These are phyloP conservation scores for Stratiolaelaps scimitus DNA, from an alignment of 1,140 invertebrate genomes.

Conservation along the genomic window DNA sequence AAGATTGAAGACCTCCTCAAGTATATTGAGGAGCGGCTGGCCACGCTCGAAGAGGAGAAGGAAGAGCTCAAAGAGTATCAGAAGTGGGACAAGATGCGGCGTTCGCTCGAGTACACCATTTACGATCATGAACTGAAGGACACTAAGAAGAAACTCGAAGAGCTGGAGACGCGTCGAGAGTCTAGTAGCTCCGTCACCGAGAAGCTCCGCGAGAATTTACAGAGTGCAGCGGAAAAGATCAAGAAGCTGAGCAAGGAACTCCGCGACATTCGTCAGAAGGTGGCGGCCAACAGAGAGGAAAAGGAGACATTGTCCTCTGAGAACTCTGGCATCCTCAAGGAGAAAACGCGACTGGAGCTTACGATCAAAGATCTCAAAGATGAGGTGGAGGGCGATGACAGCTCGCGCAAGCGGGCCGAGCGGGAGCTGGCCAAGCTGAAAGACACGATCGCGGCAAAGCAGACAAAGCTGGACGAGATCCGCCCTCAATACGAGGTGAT, in stretches of 20 bases:
- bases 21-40: slow-evolving; percentile 91
- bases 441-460: slow-evolving; percentile 72
- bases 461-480: slow-evolving; percentile 70
- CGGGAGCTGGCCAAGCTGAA: slow-evolving; percentile 74
- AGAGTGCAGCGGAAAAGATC: slow-evolving; percentile 78
- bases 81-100: slow-evolving; percentile 89
- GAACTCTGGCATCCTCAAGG: slow-evolving; percentile 78
- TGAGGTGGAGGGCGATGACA: slow-evolving; percentile 88
- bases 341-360: slow-evolving; percentile 88
- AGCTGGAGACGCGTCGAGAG: slow-evolving; percentile 72
- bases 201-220: slow-evolving; percentile 64
- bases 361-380: slow-evolving; percentile 87
- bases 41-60: slow-evolving; percentile 94
- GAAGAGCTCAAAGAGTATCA: slow-evolving; percentile 99
- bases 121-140: slow-evolving; percentile 92
- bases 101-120: slow-evolving; percentile 93
- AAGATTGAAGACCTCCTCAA: slow-evolving; percentile 94
- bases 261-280: slow-evolving; percentile 55
- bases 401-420: slow-evolving; percentile 71
- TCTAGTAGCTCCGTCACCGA: slow-evolving; percentile 82
- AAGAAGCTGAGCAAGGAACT: slow-evolving; percentile 50
- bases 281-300: slow-evolving; percentile 73
- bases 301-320: slow-evolving; percentile 81
- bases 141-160: slow-evolving; percentile 78
- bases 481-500: slow-evolving; percentile 86